Base-by-base conservation (phyloP, 2,888 invertebrate species). In the Metalampra italica region DNA sequence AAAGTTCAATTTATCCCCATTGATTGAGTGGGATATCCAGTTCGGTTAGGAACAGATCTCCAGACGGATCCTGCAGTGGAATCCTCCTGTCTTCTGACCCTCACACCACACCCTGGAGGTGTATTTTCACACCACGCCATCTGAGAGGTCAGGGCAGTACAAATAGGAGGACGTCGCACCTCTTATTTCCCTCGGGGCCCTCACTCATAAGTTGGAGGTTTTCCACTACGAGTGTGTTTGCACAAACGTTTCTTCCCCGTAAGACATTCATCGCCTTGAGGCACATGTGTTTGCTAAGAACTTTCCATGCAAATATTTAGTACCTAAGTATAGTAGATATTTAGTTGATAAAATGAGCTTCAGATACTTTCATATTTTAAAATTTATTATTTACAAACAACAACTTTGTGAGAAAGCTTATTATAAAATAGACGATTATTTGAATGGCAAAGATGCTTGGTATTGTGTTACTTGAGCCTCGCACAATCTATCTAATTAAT, bases 101-200 rank as follows among this genome's bases (percentile, higher is more conserved):
- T 11, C 29, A 50, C 45, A 48, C 48, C 46, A 50, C 22, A 34
- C 37, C 45, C 40, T 42, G 15, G 13, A 37, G 45, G 29, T 29
- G 41, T 47, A 47, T 47, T 43, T 48, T 51, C 45, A 43, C 47
- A 51, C 52, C 15, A 22, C 14, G 39, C 38, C 44, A 47, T 38
- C 41, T 47, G 29, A 43, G 44, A 51, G 52, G 52, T 50, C 50
- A 47, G 47, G 37, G 40, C 22, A 9, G 14, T 37, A 71, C 73
- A 76, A 75, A 79, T 68, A 74, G 57, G 58, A 66, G 59, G 58
- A 56, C 57, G 64, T 61, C 62, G 60, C 72, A 58, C 67, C 67
- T 64, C 64, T 71, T 79, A 78, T 82, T 82, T 82, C 82, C 81
- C 77, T 11, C 14, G 80, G 64, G 78, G 54, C 53, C 44, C 51